These are phyloP conservation scores for Mimas tiliae DNA, from an alignment of 2,888 invertebrate genomes.

Conservation along the genomic window DNA sequence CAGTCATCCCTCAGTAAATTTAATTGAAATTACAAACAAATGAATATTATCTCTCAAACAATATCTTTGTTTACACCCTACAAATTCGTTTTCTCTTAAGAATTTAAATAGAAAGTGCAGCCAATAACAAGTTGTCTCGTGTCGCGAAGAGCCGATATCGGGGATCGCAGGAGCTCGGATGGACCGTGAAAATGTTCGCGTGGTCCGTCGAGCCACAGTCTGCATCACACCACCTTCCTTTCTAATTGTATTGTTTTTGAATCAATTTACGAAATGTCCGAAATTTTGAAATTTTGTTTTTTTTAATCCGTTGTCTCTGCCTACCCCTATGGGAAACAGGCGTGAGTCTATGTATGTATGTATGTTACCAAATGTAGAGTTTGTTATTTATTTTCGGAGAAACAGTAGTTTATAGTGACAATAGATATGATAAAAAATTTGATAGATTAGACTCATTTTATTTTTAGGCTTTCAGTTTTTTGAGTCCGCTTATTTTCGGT, in stretches of 20 bases:
- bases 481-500: too few relatives aligned
- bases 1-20: too few relatives aligned
- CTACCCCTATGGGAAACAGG: too few relatives aligned
- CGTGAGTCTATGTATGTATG: too few relatives aligned
- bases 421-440: too few relatives aligned
- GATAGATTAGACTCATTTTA: too few relatives aligned
- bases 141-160: neutral
- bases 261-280: slow-evolving; percentile 17
- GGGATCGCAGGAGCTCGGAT: slow-evolving; percentile 24
- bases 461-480: too few relatives aligned
- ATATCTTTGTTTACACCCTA: slow-evolving; percentile 32
- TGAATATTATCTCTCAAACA: neutral
- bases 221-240: slow-evolving; percentile 16
- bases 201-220: neutral
- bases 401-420: neutral
- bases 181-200: slow-evolving; percentile 28
- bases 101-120: slow-evolving; percentile 53
- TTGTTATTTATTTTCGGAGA: neutral
- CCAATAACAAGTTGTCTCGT: slow-evolving; percentile 43
- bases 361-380: too few relatives aligned
- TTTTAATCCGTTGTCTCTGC: too few relatives aligned
- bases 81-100: slow-evolving; percentile 31
- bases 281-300: too few relatives aligned
- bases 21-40: neutral
- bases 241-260: slow-evolving; percentile 7